A percentile compares a stretch with the other conserved stretches of the same genome.
These are phyloP conservation scores for Carassius gibelio DNA, from an alignment of 2,113 vertebrate species.

Conservation along the genomic window DNA sequence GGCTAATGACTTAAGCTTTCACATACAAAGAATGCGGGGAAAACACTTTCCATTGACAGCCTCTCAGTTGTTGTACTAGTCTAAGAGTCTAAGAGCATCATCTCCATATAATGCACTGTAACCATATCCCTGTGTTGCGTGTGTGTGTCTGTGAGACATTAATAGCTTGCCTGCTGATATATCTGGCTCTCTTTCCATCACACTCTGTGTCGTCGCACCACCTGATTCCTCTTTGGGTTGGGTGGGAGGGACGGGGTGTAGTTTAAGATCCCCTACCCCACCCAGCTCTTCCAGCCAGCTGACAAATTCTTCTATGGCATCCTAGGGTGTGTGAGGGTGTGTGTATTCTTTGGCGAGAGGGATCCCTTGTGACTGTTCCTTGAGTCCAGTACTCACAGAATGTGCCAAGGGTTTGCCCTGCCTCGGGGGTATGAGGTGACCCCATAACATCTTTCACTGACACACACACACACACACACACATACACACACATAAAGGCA, in stretches of 20 bases:
- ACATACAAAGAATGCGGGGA: background rate
- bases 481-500: conserved; percentile 6
- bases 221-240: conserved; percentile 72
- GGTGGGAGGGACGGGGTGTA: conserved; percentile 12
- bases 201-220: conserved; percentile 72
- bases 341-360: conserved; percentile 20
- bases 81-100: conserved; percentile 34
- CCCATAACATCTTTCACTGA: conserved; percentile 11
- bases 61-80: conserved; percentile 19
- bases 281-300: conserved; percentile 34
- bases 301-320: conserved; percentile 57
- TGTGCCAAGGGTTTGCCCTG: conserved; percentile 31
- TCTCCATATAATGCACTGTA: conserved; percentile 46
- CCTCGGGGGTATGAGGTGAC: conserved; percentile 32
- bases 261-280: conserved; percentile 29
- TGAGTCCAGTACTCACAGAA: conserved; percentile 37
- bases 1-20: background rate
- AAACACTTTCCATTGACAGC: conserved; percentile 13
- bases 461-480: conserved; percentile 25
- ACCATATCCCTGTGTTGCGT: conserved; percentile 45
- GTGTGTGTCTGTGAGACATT: conserved; percentile 65
- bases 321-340: conserved; percentile 6
- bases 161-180: conserved; percentile 71
- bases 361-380: conserved; percentile 27
- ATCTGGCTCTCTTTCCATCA: conserved; percentile 74